These are phyloP conservation scores for Urocynchramus pylzowi DNA, from an alignment of 2,113 vertebrate species.

Conservation along the genomic window DNA sequence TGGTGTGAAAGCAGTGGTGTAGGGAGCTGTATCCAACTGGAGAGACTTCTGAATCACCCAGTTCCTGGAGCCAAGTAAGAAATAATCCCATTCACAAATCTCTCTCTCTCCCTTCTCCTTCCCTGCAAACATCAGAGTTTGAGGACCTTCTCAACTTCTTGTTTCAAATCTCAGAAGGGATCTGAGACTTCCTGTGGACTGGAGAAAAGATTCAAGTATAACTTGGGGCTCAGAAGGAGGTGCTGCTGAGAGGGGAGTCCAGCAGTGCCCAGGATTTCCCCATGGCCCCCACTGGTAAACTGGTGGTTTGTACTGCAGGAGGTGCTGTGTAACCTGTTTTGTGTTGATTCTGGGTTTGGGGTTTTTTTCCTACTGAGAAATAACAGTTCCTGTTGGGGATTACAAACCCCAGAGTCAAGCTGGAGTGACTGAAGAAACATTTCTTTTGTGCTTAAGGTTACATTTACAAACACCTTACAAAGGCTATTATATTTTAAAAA, in stretches of 20 bases:
- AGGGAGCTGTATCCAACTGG: not conserved
- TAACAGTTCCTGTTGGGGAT: not conserved
- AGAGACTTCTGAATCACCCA: not conserved
- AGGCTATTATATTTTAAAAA: not conserved
- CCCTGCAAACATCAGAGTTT: not conserved
- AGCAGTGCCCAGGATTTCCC: fast-evolving
- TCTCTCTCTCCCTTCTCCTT: not conserved
- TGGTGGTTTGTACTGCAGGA: fast-evolving
- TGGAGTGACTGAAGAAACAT: not conserved
- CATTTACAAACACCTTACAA: not conserved
- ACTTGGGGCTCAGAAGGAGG: not conserved
- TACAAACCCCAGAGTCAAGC: not conserved
- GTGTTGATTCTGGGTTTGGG: not conserved
- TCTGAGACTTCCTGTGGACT: not conserved
- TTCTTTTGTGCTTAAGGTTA: not conserved
- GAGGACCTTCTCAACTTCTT: not conserved
- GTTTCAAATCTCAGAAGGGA: not conserved
- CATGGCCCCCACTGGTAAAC: not conserved
- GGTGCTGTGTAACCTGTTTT: not conserved
- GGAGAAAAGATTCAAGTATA: not conserved
- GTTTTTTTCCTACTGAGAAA: not conserved
- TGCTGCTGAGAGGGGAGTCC: not conserved
- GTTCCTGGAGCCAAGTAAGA: not conserved
- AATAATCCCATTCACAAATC: not conserved
- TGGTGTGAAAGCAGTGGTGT: not conserved